Percentiles rank a stretch among this genome's conserved stretches.
Evolutionary conservation across 2,888 invertebrate species (phyloP).

Genomic region (Cataglyphis livida): DNA sequence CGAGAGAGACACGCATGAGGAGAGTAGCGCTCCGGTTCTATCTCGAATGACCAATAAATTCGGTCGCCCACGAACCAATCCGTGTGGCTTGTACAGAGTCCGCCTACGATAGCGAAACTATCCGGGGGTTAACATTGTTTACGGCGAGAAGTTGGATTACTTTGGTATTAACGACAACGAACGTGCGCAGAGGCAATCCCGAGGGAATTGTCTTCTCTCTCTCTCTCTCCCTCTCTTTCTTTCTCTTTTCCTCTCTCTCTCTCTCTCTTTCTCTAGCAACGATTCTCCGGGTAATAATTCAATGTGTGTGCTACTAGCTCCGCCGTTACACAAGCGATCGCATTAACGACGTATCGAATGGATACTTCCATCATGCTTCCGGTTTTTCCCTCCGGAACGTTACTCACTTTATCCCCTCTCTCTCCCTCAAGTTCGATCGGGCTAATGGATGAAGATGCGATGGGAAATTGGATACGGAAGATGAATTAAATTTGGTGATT

Average conservation of each 20-base stretch:
- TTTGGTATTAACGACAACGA: constrained; percentile 72
- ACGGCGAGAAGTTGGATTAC: constrained; percentile 75
- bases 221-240: neutral
- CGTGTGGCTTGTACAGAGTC: neutral
- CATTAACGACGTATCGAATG: constrained; percentile 25
- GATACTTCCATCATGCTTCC: neutral
- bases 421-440: constrained; percentile 9
- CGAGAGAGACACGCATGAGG: neutral
- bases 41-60: constrained; percentile 64
- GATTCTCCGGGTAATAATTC: constrained; percentile 69
- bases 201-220: constrained; percentile 55
- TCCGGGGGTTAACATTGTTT: constrained; percentile 70
- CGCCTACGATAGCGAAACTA: constrained; percentile 33
- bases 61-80: neutral
- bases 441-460: constrained; percentile 28
- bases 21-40: constrained; percentile 46
- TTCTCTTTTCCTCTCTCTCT: constrained; percentile 29
- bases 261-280: constrained; percentile 15
- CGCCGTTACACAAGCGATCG: neutral
- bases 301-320: constrained; percentile 7
- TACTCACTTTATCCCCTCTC: constrained; percentile 8
- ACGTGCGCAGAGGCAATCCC: constrained; percentile 45
- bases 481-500: constrained; percentile 11
- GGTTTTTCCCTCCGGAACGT: constrained; percentile 26
- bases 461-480: neutral